phyloP scores from a whole-genome alignment of 2,888 invertebrate genomes.

The Mesoligia furuncula region DNA sequence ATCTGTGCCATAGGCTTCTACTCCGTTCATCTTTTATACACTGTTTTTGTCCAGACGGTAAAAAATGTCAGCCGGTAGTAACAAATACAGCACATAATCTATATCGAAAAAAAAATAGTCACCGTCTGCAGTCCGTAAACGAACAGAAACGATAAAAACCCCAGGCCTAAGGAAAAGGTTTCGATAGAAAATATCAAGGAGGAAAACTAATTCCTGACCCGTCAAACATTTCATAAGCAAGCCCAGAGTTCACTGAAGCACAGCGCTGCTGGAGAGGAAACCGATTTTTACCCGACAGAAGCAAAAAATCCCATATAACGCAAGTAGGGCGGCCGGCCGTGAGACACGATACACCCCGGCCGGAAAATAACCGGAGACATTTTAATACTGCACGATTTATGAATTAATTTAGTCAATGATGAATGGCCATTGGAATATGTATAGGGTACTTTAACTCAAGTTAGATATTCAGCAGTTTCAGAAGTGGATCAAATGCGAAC shows the following conservation, averaged over 20 bases:
- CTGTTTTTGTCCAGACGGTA: background rate
- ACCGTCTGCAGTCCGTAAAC: constrained; percentile 22
- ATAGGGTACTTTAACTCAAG: constrained; percentile 12
- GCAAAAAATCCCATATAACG: constrained; percentile 72
- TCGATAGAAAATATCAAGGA: constrained; percentile 68
- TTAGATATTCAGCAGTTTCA: constrained; percentile 27
- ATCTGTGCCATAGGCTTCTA: background rate
- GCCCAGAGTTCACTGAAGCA: constrained; percentile 72
- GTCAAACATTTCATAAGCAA: constrained; percentile 88
- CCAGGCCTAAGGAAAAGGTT: constrained; percentile 50
- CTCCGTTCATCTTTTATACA: background rate
- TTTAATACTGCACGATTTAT: constrained; percentile 61
- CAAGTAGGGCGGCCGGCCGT: constrained; percentile 57
- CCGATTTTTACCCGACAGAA: constrained; percentile 78
- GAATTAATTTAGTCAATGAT: constrained; percentile 58
- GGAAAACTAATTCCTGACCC: constrained; percentile 84
- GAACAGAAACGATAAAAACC: constrained; percentile 49
- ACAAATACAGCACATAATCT: background rate
- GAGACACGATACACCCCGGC: constrained; percentile 56
- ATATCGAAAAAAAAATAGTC: constrained; percentile 8
- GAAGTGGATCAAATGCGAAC: background rate
- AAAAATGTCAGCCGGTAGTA: background rate
- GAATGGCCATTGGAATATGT: constrained; percentile 31
- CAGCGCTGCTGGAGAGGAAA: constrained; percentile 71
- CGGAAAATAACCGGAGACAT: constrained; percentile 56